phyloP scores from a whole-genome alignment of 2,888 invertebrate species.

The Drosophila algonquin region DNA sequence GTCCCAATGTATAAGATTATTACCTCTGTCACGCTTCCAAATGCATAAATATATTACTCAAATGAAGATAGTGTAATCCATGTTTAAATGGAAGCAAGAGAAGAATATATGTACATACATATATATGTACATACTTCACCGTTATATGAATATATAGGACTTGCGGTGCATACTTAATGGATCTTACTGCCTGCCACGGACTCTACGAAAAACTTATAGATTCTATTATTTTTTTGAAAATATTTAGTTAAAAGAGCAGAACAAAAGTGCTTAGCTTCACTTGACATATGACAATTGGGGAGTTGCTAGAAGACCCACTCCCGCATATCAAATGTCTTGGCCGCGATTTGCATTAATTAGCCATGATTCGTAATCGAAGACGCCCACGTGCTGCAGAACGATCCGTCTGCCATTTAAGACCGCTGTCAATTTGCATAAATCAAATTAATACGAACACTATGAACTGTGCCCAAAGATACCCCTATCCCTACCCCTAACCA shows the following conservation, averaged over 20 bases:
- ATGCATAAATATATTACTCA: too few species aligned
- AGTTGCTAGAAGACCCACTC: slow-evolving; percentile 30
- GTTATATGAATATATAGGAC: too few species aligned
- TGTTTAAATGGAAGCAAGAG: too few species aligned
- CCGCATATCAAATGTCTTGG: slow-evolving; percentile 35
- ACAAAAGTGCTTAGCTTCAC: slow-evolving; percentile 1
- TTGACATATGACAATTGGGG: slow-evolving; percentile 20
- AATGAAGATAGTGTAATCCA: too few species aligned
- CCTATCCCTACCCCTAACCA: not conserved
- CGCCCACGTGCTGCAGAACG: slow-evolving; percentile 45
- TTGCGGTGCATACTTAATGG: too few species aligned
- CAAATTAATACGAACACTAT: slow-evolving; percentile 48
- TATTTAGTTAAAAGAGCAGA: slow-evolving; percentile 2
- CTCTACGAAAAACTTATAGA: too few species aligned
- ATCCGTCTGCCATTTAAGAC: slow-evolving; percentile 54
- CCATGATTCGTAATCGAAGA: slow-evolving; percentile 47
- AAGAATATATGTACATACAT: too few species aligned
- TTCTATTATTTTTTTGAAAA: not conserved
- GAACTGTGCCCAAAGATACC: slow-evolving; percentile 27
- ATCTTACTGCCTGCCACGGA: too few species aligned
- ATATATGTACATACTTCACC: too few species aligned
- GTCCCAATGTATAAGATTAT: too few species aligned
- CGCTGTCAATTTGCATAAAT: slow-evolving; percentile 61
- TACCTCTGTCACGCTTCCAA: too few species aligned
- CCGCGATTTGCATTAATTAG: slow-evolving; percentile 47